Evolutionary conservation across 1,140 invertebrate species (phyloP), one percentile per base, ranked within the genome.

Genomic region (Stegodyphus dumicola): DNA sequence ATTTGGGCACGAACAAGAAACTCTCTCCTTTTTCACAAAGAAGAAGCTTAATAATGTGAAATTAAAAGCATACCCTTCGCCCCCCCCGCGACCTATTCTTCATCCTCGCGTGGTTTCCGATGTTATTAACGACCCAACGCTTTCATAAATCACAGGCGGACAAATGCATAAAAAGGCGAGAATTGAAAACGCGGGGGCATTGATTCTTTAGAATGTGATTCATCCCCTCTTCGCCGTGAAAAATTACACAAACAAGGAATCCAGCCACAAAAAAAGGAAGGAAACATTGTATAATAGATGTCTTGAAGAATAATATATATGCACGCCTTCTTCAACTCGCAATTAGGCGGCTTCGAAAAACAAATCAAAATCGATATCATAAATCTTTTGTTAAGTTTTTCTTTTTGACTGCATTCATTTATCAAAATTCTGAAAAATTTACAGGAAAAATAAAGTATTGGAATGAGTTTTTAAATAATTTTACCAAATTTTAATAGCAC

Each of bases 81-180:
- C 66, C 10, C 49, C 15, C 69, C 49, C 49, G 49, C 67, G 49
- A 65, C 77, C 64, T 78, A 10, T 60, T 60, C 15, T 60, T 33
- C 33, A 33, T 77, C 75, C 75, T 13, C 60, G 15, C 7, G 48
- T 48, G 15, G 9, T 78, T 78, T 78, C 48, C 56, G 56, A 13
- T 51, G 77, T 78, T 78, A 78, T 78, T 78, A 78, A 78, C 77
- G 77, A 78, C 56, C 56, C 56, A 51, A 18, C 77, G 15, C 77
- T 6, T 69, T 78, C 77, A 78, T 78, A 78, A 78, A 78, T 78
- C 77, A 78, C 64, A 18, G 11, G 51, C 17, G 18, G 51, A 52
- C 69, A 78, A 78, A 78, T 78, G 69, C 69, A 78, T 48, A 78
- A 69, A 78, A 78, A 78, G 66, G 77, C 51, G 65, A 15, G 51